Percentiles rank a stretch among this genome's conserved stretches.
Evolutionary conservation across 2,888 invertebrate genomes (phyloP).

Genomic region (Synergus itoensis): DNA sequence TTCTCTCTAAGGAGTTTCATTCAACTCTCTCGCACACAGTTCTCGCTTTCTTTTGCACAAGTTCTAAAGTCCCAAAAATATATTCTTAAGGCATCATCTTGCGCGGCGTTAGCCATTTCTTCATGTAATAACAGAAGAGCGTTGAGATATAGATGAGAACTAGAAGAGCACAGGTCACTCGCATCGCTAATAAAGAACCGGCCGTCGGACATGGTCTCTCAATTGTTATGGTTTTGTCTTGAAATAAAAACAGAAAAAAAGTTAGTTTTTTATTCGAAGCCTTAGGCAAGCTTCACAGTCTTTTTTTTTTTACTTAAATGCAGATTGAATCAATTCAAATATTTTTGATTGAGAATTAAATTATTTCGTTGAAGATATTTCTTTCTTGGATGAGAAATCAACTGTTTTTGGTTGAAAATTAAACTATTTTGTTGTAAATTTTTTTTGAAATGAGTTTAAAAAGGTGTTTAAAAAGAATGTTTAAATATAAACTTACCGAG

Average conservation of each 20-base stretch:
- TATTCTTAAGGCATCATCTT: constrained; percentile 85
- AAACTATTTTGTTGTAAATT: not conserved
- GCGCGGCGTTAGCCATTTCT: constrained; percentile 92
- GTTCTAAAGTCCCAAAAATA: constrained; percentile 33
- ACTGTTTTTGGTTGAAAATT: not conserved
- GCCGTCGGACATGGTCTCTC: constrained; percentile 95
- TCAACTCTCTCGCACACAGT: constrained; percentile 36
- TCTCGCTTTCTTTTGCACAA: constrained; percentile 50
- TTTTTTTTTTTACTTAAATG: too few species aligned
- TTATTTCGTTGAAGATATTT: not conserved
- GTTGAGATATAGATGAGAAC: constrained; percentile 94
- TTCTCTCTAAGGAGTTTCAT: constrained; percentile 43
- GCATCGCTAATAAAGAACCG: constrained; percentile 92
- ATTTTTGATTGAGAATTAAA: not conserved
- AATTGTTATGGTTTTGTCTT: constrained; percentile 94
- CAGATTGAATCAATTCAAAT: too few species aligned
- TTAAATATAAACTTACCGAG: constrained; percentile 71
- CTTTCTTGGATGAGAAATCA: too few species aligned
- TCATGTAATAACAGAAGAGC: constrained; percentile 95
- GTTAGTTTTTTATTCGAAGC: not conserved
- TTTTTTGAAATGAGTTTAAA: not conserved
- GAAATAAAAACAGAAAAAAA: constrained; percentile 65
- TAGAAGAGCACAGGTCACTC: constrained; percentile 93
- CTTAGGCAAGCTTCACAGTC: too few species aligned
- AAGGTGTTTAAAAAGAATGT: not conserved